phyloP scores from a whole-genome alignment of 2,113 vertebrate species.

The Rynchops niger region DNA sequence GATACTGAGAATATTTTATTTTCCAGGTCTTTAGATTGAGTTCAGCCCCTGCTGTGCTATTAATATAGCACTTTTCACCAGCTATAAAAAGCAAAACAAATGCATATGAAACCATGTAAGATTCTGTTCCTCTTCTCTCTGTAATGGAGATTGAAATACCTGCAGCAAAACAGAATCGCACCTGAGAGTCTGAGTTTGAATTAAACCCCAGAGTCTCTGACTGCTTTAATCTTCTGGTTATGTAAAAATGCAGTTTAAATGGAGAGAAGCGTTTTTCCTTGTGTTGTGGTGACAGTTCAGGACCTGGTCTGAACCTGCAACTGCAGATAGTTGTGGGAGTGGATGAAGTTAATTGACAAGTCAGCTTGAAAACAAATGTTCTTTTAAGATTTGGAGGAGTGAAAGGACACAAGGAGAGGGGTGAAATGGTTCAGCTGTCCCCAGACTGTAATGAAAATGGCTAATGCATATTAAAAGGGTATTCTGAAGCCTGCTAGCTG shows the following conservation, averaged over 20 bases:
- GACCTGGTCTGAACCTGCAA: neutral
- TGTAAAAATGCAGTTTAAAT: slow-evolving; percentile 35
- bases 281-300: neutral
- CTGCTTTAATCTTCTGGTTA: slow-evolving; percentile 19
- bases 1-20: slow-evolving; percentile 33
- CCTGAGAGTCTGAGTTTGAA: slow-evolving; percentile 27
- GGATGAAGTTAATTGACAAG: neutral
- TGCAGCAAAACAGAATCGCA: slow-evolving; percentile 21
- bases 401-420: neutral
- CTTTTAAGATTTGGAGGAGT: neutral
- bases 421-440: neutral
- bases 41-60: slow-evolving; percentile 38
- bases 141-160: slow-evolving; percentile 34
- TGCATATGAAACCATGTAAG: neutral
- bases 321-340: neutral
- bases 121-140: neutral
- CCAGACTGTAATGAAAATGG: neutral
- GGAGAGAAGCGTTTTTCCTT: neutral
- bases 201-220: slow-evolving; percentile 8
- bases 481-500: neutral
- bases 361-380: slow-evolving; percentile 17
- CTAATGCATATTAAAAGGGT: neutral
- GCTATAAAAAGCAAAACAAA: slow-evolving; percentile 41
- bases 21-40: slow-evolving; percentile 30
- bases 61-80: slow-evolving; percentile 17